Base-by-base conservation (phyloP, 2,888 invertebrate genomes). In the Cataglyphis rosenhaueri region DNA sequence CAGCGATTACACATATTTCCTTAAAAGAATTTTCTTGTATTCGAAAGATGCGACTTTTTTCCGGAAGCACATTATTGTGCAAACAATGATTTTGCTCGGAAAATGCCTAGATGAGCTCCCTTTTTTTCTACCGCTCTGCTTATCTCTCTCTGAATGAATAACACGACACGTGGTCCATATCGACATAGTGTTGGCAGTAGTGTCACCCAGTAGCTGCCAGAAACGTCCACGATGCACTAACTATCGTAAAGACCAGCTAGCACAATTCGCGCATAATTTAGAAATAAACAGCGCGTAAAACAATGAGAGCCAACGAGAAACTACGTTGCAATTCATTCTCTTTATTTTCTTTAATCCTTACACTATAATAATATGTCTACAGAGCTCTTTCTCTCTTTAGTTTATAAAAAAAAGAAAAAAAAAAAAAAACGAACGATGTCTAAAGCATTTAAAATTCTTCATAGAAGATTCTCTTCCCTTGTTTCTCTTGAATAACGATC, bases 181-280 rank as follows among this genome's bases (percentile, higher is more conserved):
- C 62, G 79, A 79, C 35, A 68, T 83, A 83, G 35, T 55, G 84
- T 87, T 85, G 86, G 88, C 85, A 57, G 82, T 82, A 84, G 84
- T 57, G 66, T 52, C 48, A 59, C 59, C n/a, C 59, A 21, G 61
- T 62, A 21, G 61, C 68, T 88, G 89, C 90, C 90, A 89, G 85
- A 89, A 88, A 87, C 84, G 74, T 84, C 68, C 85, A 57, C 82
- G 86, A 81, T 85, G 85, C 90, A 83, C 84, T 84, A 74, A 86
- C 70, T 82, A 68, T 79, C 85, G 82, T 86, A 87, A 90, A 90
- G 85, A 85, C 75, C 82, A 66, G 83, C 74, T 74, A 86, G 76
- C 85, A 84, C 86, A 81, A 89, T 88, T 85, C 85, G 79, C 84
- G 71, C 79, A 62, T 84, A 81, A 84, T 78, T 81, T 83, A 86